Base-by-base conservation (phyloP, 2,797 vertebrate species). In the Acomys russatus region DNA sequence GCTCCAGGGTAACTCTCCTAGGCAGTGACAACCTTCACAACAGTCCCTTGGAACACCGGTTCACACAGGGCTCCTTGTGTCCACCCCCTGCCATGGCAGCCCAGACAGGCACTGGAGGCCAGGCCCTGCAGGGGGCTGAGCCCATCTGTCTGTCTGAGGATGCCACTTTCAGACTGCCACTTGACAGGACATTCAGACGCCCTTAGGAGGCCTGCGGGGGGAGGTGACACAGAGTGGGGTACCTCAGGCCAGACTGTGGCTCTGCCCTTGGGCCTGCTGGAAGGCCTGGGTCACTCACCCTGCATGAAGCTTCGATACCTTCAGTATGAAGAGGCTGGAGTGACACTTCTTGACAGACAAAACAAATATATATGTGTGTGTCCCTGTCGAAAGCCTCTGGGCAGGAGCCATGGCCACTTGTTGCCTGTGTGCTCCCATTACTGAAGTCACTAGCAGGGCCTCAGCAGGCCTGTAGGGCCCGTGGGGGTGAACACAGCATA, bases 391-490 rank as follows among this genome's bases (percentile, higher is more conserved):
- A n/a, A 61, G 38, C 54, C 6, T 68, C 73, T 0, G 1, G 38
- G 44, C 51, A 56, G 59, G 15, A 70, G 30, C 61, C 33, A 2
- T 0, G 9, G 3, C 2, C 0, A 0, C 23, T 49, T 73, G 35
- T 14, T 63, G 30, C 0, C 11, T 23, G 1, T 1, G 11, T 4
- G 33, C 79, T 76, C 73, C 74, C 0, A 0, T 54, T 6, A 28
- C 3, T 49, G 68, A 68, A 76, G 59, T 28, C 83, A 9, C 79
- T 33, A 51, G 51, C 8, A 4, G 38, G 80, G 20, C 44, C 38
- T 25, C 35, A 0, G 66, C 23, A 49, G 78, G 51, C 0, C 1
- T 51, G 22, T 10, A 1, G 35, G 0, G 68, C 38, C 30, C 0
- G 22, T 0, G 25, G 74, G 73, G 66, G 63, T 18, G 38, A 82